Evolutionary conservation across 2,113 vertebrate genomes (phyloP).

Genomic region (Nipponia nippon): DNA sequence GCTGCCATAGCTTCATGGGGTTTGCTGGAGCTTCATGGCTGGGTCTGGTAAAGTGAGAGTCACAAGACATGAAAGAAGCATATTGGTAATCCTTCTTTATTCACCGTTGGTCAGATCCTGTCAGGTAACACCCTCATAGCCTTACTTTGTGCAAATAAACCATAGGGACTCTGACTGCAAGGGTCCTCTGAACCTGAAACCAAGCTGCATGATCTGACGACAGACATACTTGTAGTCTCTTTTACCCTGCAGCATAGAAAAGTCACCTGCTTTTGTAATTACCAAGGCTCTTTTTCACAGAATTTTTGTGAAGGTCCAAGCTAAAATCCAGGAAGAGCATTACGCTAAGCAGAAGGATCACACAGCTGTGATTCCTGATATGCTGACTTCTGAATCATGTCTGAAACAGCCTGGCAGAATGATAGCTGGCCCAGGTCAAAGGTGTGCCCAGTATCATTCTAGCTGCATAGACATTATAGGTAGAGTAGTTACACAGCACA

Average conservation of each 20-base stretch:
- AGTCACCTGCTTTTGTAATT: neutral
- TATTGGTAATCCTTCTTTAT: neutral
- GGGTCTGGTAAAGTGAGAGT: neutral
- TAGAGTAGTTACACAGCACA: neutral
- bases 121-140: neutral
- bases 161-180: neutral
- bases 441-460: neutral
- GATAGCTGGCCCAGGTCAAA: neutral
- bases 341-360: neutral
- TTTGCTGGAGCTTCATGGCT: neutral
- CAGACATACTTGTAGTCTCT: neutral
- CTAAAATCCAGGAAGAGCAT: neutral
- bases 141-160: neutral
- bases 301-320: neutral
- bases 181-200: neutral
- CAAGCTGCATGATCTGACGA: rapidly evolving
- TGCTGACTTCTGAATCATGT: neutral
- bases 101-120: neutral
- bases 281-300: neutral
- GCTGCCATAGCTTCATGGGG: neutral
- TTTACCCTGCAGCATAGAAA: neutral
- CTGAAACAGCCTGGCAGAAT: neutral
- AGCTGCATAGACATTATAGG: neutral
- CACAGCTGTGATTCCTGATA: neutral
- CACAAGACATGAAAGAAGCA: neutral